Percentiles rank a stretch among this genome's conserved stretches.
These are phyloP conservation scores for Pseudomyrmex dendroicus DNA, from an alignment of 1,140 invertebrate species.

Conservation along the genomic window DNA sequence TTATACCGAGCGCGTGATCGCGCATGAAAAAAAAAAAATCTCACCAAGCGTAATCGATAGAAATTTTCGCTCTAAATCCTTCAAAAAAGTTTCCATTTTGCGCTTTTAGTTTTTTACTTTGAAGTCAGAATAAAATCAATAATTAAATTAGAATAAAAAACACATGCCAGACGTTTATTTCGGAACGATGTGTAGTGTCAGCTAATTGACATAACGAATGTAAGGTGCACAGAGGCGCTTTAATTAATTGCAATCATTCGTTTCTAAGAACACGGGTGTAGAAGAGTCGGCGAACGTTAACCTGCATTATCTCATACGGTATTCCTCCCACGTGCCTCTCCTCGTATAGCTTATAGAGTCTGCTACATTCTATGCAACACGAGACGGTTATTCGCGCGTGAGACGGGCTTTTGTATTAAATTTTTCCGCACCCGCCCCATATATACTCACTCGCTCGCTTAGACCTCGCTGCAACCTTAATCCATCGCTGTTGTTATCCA, in stretches of 20 bases:
- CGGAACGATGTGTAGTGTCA: no score
- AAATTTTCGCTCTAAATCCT: not conserved
- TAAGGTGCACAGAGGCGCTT: not conserved
- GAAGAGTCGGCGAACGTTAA: conserved; percentile 2
- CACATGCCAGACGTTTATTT: no score
- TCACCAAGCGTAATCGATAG: no score
- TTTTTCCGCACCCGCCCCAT: conserved; percentile 45
- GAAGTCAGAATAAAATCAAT: not conserved
- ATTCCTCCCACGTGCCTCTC: conserved; percentile 4
- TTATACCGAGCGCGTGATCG: not conserved
- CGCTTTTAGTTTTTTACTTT: not conserved
- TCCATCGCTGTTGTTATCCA: conserved; percentile 24
- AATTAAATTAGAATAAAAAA: not conserved
- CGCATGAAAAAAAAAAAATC: no score
- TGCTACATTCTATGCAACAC: not conserved
- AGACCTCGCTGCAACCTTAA: conserved; percentile 37
- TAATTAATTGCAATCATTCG: conserved; percentile 17
- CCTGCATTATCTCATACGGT: conserved; percentile 26
- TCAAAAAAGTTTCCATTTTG: not conserved
- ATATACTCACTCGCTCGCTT: conserved; percentile 25
- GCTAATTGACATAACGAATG: conserved; percentile 2
- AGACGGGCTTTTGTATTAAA: conserved; percentile 56
- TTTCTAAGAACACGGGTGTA: conserved; percentile 20
- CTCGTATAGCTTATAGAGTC: conserved; percentile 13
- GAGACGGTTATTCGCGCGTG: not conserved